Conservation (phyloP, 2,113 vertebrate species). For the Ginglymostoma cirratum region DNA sequence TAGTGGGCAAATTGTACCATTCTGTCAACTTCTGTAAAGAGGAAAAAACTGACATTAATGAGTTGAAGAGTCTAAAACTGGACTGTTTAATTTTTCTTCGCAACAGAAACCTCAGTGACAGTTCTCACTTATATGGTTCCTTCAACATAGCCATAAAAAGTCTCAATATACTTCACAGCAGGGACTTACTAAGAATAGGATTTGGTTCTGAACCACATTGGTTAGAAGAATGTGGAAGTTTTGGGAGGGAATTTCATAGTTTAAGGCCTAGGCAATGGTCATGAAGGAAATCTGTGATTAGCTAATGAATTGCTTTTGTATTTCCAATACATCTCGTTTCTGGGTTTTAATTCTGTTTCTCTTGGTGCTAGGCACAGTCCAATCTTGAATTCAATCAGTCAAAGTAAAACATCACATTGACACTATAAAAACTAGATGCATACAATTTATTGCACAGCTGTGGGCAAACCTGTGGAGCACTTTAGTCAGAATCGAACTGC, state of each 20-base stretch:
- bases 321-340: not conserved
- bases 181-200: not conserved
- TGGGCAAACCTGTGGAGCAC: not conserved
- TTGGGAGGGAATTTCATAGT: not conserved
- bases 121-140: not conserved
- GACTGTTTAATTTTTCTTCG: not conserved
- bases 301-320: not conserved
- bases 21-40: not conserved
- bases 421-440: not conserved
- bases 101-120: not conserved
- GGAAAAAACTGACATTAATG: not conserved
- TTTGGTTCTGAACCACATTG: not conserved
- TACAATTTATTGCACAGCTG: not conserved
- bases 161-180: not conserved
- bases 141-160: not conserved
- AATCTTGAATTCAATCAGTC: not conserved
- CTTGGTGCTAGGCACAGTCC: not conserved
- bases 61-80: not conserved
- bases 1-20: not conserved
- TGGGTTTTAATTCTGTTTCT: not conserved
- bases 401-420: not conserved
- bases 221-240: not conserved
- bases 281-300: not conserved
- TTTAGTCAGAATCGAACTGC: not conserved
- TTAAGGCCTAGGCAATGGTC: not conserved